These are phyloP conservation scores for Oligia latruncula DNA, from an alignment of 2,888 invertebrate genomes.

Conservation along the genomic window DNA sequence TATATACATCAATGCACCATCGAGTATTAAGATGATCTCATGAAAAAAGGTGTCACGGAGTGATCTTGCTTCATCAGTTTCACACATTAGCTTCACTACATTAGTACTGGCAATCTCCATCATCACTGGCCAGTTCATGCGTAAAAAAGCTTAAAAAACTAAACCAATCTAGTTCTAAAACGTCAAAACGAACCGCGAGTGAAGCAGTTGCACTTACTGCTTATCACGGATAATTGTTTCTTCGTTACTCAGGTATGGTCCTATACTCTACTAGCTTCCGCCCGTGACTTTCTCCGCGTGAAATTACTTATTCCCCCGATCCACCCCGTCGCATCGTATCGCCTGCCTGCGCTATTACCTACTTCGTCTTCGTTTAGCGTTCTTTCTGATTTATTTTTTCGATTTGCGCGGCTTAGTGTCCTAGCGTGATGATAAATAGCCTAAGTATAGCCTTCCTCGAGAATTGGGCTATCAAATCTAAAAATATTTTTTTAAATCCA, in stretches of 20 bases:
- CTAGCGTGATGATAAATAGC: too few species aligned
- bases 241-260: not conserved
- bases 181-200: not conserved
- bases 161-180: not conserved
- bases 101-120: not conserved
- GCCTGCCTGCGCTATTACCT: too few species aligned
- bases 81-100: not conserved
- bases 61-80: not conserved
- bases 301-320: too few species aligned
- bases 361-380: too few species aligned
- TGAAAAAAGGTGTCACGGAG: not conserved
- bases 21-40: constrained; percentile 1
- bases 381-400: too few species aligned
- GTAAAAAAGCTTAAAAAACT: not conserved
- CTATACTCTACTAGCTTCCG: not conserved
- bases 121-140: not conserved
- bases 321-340: too few species aligned
- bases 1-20: constrained; percentile 3
- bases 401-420: too few species aligned
- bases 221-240: not conserved
- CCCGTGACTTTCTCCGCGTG: too few species aligned
- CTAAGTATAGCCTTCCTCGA: too few species aligned
- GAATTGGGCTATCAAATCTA: too few species aligned
- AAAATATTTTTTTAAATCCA: too few species aligned
- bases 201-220: not conserved